Percentiles rank a stretch among this genome's conserved stretches.
phyloP scores from a whole-genome alignment of 1,140 invertebrate species.

The Ips typographus region DNA sequence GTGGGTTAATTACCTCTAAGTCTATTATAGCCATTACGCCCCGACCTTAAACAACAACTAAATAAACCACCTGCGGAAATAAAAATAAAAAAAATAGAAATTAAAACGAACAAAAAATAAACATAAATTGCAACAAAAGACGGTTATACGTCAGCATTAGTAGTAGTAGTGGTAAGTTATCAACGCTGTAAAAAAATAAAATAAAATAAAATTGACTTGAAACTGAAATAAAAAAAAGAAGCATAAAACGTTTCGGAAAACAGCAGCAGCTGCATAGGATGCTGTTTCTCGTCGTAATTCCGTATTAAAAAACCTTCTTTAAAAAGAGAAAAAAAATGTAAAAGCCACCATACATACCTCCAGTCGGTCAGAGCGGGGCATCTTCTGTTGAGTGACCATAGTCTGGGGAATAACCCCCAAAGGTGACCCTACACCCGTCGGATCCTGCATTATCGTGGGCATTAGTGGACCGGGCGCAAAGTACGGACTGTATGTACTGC shows the following conservation, averaged over 20 bases:
- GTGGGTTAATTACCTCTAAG: slow-evolving; percentile 37
- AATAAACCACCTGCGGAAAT: slow-evolving; percentile 40
- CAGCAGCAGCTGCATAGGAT: background rate
- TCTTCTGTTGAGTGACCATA: slow-evolving; percentile 81
- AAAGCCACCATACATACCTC: slow-evolving; percentile 70
- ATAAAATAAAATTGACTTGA: background rate
- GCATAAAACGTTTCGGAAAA: background rate
- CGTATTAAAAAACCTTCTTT: no score
- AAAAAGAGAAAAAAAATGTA: background rate
- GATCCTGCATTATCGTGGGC: slow-evolving; percentile 81
- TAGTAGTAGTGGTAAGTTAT: background rate
- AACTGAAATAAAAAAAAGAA: background rate
- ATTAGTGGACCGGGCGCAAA: slow-evolving; percentile 84
- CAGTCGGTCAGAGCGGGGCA: slow-evolving; percentile 91
- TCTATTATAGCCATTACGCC: slow-evolving; percentile 22
- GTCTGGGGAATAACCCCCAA: slow-evolving; percentile 80
- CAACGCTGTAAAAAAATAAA: slow-evolving; percentile 1
- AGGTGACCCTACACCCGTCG: slow-evolving; percentile 64
- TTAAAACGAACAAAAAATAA: slow-evolving; percentile 22
- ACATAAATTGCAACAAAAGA: slow-evolving; percentile 14
- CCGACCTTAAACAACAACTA: slow-evolving; percentile 34
- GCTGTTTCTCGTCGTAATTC: no score
- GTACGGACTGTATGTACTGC: slow-evolving; percentile 85
- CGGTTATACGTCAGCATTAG: background rate
- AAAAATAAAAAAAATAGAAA: slow-evolving; percentile 37